Evolutionary conservation across 2,888 invertebrate genomes (phyloP).

Genomic region (Andrena dorsata): DNA sequence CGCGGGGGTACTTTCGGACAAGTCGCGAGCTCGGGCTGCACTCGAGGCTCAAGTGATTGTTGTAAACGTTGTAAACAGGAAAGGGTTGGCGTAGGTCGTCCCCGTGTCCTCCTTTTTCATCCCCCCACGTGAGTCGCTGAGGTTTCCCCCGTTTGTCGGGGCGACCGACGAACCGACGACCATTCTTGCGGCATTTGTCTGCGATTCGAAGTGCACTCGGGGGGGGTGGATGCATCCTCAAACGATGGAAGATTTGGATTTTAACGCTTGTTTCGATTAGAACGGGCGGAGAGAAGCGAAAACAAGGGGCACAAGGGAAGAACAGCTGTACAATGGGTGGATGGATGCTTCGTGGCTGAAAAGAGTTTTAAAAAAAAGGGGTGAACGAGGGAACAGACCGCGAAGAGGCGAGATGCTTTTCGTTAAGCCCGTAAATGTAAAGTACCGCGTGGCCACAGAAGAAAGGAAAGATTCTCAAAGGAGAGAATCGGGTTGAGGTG

Average conservation of each 20-base stretch:
- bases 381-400: constrained; percentile 19
- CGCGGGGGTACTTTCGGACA: constrained; percentile 44
- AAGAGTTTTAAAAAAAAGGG: constrained; percentile 24
- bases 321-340: constrained; percentile 21
- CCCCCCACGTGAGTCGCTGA: constrained; percentile 19
- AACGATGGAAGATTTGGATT: not conserved
- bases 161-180: not conserved
- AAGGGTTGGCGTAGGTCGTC: constrained; percentile 66
- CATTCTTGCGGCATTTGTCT: not conserved
- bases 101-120: constrained; percentile 44
- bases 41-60: constrained; percentile 47
- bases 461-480: constrained; percentile 35
- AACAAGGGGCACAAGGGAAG: not conserved
- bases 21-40: constrained; percentile 31
- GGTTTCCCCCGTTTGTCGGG: constrained; percentile 20
- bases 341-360: constrained; percentile 22
- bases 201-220: constrained; percentile 1
- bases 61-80: constrained; percentile 72
- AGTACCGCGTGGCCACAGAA: constrained; percentile 28
- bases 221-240: not conserved
- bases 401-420: constrained; percentile 32
- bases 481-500: constrained; percentile 20
- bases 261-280: not conserved
- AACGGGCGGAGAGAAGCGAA: constrained; percentile 14
- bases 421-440: constrained; percentile 38